Percentiles rank a stretch among this genome's conserved stretches.
phyloP scores from a whole-genome alignment of 2,888 invertebrate species.

The Synanthedon tipuliformis region DNA sequence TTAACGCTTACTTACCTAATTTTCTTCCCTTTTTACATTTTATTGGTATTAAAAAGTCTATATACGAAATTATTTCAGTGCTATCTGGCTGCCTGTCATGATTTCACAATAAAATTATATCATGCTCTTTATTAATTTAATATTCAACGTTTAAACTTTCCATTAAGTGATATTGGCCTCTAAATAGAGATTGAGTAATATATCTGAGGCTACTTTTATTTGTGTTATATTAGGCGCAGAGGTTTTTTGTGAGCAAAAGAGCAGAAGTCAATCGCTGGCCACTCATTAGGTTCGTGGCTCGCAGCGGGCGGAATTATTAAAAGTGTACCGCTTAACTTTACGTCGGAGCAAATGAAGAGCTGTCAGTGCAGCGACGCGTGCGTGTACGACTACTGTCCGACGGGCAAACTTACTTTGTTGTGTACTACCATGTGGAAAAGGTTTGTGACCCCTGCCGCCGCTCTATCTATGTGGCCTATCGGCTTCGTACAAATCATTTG shows the following conservation, averaged over 20 bases:
- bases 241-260: conserved; percentile 4
- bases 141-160: no score
- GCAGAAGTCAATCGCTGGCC: conserved; percentile 18
- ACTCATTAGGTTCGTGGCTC: conserved; percentile 21
- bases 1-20: no score
- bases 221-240: no score
- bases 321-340: conserved; percentile 49
- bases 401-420: not conserved
- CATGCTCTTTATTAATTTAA: no score
- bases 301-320: conserved; percentile 35
- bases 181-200: no score
- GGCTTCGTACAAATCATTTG: not conserved
- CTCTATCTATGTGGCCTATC: not conserved
- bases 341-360: conserved; percentile 47
- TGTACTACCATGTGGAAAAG: not conserved
- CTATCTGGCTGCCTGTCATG: no score
- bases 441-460: not conserved
- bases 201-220: no score
- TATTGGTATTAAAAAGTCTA: no score
- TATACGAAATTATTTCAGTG: no score
- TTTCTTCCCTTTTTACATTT: no score
- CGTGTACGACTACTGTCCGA: conserved; percentile 42
- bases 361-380: conserved; percentile 48
- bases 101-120: no score
- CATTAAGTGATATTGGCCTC: no score